Conservation (phyloP, 1,140 invertebrate genomes). For the Patella vulgata region DNA sequence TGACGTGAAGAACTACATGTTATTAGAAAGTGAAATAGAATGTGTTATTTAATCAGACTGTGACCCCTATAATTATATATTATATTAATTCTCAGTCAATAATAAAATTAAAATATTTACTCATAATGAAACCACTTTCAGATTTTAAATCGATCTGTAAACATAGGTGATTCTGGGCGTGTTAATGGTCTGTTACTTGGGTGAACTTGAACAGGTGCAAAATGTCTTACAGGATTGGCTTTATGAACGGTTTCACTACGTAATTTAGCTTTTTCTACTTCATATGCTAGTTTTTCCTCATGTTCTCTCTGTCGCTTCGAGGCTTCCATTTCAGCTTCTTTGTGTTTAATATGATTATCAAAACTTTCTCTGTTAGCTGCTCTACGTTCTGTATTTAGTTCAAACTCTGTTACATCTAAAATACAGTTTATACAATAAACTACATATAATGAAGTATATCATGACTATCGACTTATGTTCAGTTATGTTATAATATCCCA, state of each 20-base stretch:
- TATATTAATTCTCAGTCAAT: no score
- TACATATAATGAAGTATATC: background rate
- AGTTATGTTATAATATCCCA: no score
- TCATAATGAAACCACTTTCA: no score
- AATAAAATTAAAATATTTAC: no score
- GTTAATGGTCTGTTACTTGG: slow-evolving; percentile 64
- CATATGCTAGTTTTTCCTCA: slow-evolving; percentile 59
- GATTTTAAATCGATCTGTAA: slow-evolving; percentile 46
- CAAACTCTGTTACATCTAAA: slow-evolving; percentile 64
- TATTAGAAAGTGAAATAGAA: no score
- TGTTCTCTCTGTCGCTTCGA: slow-evolving; percentile 43
- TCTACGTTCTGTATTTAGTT: slow-evolving; percentile 68
- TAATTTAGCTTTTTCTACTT: slow-evolving; percentile 57
- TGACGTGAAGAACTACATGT: no score
- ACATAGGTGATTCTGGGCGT: slow-evolving; percentile 62
- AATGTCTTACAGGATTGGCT: slow-evolving; percentile 65
- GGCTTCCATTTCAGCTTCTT: slow-evolving; percentile 60
- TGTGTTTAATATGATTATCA: slow-evolving; percentile 65
- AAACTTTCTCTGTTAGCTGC: slow-evolving; percentile 66
- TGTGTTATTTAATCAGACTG: no score
- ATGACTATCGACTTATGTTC: background rate
- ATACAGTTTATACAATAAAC: slow-evolving; percentile 8
- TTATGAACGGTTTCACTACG: slow-evolving; percentile 65
- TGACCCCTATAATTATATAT: no score
- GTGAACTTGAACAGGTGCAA: slow-evolving; percentile 60